Conservation (phyloP, 2,888 invertebrate genomes). For the Napeogenes inachia region DNA sequence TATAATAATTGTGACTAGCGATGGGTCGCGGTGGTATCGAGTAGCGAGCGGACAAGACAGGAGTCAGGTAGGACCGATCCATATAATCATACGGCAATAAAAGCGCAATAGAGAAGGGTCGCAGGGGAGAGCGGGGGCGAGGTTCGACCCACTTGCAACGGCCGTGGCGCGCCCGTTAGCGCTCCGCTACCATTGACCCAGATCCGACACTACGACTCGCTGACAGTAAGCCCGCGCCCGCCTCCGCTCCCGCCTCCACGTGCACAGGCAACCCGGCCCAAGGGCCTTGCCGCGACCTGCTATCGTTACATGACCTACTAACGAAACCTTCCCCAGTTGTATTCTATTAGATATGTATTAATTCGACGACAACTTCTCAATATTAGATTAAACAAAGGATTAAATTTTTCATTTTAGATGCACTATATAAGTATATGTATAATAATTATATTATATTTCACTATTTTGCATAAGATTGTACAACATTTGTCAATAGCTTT, state of each 20-base stretch:
- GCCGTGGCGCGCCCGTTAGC: slow-evolving; percentile 27
- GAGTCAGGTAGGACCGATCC: slow-evolving; percentile 26
- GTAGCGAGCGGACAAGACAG: slow-evolving; percentile 13
- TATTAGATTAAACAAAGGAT: no score
- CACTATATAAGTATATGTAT: no score
- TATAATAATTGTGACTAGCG: background rate
- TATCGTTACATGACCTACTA: slow-evolving; percentile 50
- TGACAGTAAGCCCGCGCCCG: slow-evolving; percentile 20
- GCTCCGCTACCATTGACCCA: slow-evolving; percentile 49
- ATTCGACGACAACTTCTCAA: no score
- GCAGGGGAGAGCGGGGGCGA: slow-evolving; percentile 21
- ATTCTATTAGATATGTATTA: no score
- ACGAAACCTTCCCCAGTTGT: slow-evolving; percentile 35
- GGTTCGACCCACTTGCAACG: slow-evolving; percentile 37
- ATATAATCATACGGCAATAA: slow-evolving; percentile 36
- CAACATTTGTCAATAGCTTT: no score
- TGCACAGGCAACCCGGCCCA: slow-evolving; percentile 24
- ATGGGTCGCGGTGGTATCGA: background rate
- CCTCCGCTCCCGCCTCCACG: slow-evolving; percentile 19
- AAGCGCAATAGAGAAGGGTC: slow-evolving; percentile 36
- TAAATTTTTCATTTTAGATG: no score
- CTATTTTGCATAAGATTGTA: no score
- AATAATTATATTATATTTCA: no score
- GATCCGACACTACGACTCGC: slow-evolving; percentile 28
- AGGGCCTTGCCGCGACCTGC: slow-evolving; percentile 44